These are phyloP conservation scores for Serinus canaria DNA, from an alignment of 2,113 vertebrate genomes.

Conservation along the genomic window DNA sequence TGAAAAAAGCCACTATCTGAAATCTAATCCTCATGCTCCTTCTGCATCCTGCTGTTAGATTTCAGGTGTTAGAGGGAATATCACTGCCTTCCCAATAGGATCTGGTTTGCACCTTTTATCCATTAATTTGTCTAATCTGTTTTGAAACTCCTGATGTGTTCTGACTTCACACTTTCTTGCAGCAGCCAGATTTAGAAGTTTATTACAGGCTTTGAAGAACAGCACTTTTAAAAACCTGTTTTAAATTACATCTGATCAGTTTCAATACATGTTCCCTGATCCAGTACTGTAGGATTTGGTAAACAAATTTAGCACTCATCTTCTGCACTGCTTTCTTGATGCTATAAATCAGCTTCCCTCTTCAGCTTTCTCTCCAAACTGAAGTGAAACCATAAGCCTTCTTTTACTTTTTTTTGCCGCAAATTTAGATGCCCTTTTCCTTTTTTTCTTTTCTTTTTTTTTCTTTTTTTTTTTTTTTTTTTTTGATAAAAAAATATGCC, in stretches of 20 bases:
- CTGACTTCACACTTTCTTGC: neutral
- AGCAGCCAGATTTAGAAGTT: neutral
- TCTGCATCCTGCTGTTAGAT: neutral
- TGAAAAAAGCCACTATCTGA: neutral
- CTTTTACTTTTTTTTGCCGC: neutral
- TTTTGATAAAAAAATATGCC: rapidly evolving
- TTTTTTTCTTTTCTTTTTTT: neutral
- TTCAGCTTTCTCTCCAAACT: neutral
- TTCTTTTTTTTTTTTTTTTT: neutral
- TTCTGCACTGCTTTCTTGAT: neutral
- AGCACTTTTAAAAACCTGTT: neutral
- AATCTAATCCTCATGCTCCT: neutral
- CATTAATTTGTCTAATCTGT: neutral
- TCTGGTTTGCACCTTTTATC: neutral
- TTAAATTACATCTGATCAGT: neutral
- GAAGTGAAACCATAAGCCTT: neutral
- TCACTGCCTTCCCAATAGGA: neutral
- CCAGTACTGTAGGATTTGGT: neutral
- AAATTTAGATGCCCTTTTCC: neutral
- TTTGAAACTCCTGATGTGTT: neutral
- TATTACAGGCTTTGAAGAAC: neutral
- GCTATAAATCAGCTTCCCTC: neutral
- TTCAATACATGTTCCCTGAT: neutral
- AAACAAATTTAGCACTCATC: neutral
- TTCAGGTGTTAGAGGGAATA: neutral